Evolutionary conservation across 1,140 invertebrate genomes (phyloP), one percentile per base, ranked within the genome.

Genomic region (Physella acuta): DNA sequence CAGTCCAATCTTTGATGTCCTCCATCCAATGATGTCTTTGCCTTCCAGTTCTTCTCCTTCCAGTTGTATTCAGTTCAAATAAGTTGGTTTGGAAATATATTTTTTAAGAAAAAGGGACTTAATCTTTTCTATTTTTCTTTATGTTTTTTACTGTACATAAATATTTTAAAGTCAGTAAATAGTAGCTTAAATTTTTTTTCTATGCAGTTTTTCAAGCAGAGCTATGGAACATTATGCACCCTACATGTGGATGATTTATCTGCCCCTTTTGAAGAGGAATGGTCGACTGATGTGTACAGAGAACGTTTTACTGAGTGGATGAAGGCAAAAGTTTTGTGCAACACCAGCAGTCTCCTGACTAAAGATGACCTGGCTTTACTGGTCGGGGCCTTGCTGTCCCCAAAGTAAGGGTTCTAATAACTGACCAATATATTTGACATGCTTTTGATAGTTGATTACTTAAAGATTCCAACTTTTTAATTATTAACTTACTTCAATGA

Each of bases 231-330:
- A 26, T 3, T 66, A 33, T 11, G 3, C 2, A 55, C 53, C 8
- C 52, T 66, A 14, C 51, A 66, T 39, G 39, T 56, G 20, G 64
- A 66, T 52, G 51, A 66, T 2, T 26, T 66, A n/a, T 36, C 51
- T 28, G 31, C 64, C 20, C 64, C 51, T 3, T 66, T 66, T 66
- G 64, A 66, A 28, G 64, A 66, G 28, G 64, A 66, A 24, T 56
- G 33, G 52, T 66, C 64, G n/a, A 58, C 52, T 28, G 16, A 4
- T 28, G 33, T 26, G 16, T 52, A 56, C 3, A 66, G 39, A 34
- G 30, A 28, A 20, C 52, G 34, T 11, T 66, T 66, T 52, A 31
- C 30, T 33, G 52, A 56, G 4, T 66, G 64, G 64, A 66, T 66
- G 52, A 24, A 56, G 44, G 5, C 24, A 4, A 2, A 66, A 1